Conservation (phyloP, 2,113 vertebrate species). For the Hydrolagus affinis region DNA sequence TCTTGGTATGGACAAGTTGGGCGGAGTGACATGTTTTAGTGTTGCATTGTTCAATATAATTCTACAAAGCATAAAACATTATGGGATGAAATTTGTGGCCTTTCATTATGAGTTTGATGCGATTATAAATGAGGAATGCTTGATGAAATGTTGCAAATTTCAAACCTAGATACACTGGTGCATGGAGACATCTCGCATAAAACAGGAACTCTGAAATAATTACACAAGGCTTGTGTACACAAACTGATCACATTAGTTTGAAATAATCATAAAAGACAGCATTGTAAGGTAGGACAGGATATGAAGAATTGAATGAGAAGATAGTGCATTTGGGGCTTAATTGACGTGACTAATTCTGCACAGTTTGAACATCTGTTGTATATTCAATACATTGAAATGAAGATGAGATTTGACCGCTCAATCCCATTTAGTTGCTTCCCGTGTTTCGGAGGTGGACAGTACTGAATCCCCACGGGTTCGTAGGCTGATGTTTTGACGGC, state of each 20-base stretch:
- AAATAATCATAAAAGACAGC: not conserved
- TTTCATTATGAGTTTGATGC: no score
- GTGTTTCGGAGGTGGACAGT: not conserved
- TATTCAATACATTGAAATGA: not conserved
- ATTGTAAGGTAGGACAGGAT: not conserved
- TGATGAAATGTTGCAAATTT: no score
- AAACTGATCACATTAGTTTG: not conserved
- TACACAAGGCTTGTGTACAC: not conserved
- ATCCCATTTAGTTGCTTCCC: not conserved
- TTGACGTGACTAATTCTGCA: no score
- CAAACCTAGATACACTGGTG: not conserved
- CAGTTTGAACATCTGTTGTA: not conserved
- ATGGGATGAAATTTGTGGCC: no score
- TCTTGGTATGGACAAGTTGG: no score
- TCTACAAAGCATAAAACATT: no score
- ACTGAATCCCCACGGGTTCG: not conserved
- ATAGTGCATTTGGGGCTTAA: not conserved
- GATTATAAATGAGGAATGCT: no score
- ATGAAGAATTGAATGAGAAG: not conserved
- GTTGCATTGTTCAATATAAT: no score
- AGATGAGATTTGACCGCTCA: not conserved
- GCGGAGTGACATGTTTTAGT: no score
- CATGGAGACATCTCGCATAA: not conserved
- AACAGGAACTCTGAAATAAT: not conserved
- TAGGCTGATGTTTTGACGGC: constrained; percentile 32